Evolutionary conservation across 2,113 vertebrate genomes (phyloP).

Genomic region (Pelusios castaneus): DNA sequence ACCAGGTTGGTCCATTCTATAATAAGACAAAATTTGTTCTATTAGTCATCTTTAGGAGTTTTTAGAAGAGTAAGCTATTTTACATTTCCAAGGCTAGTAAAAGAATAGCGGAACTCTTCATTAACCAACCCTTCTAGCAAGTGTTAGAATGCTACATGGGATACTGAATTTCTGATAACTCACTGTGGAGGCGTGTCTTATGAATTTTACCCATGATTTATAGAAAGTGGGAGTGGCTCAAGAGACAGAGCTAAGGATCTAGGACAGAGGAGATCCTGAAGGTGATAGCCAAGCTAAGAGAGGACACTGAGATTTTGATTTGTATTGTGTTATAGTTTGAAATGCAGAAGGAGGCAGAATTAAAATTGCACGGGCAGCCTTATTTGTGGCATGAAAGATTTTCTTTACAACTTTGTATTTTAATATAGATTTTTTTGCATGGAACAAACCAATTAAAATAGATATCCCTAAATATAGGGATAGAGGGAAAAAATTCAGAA

Average conservation of each 20-base stretch:
- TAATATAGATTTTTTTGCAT: not conserved
- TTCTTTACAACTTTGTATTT: not conserved
- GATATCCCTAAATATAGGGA: too few species aligned
- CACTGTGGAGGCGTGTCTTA: not conserved
- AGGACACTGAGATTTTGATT: not conserved
- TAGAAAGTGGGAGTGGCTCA: not conserved
- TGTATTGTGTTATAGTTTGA: not conserved
- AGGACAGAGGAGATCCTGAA: fast-evolving
- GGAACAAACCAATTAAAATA: not conserved
- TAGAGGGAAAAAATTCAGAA: too few species aligned
- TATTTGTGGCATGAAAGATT: not conserved
- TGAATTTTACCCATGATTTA: not conserved
- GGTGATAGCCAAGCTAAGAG: not conserved
- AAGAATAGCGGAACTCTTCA: not conserved
- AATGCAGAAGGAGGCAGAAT: not conserved
- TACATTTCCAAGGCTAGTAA: not conserved
- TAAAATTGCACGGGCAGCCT: not conserved
- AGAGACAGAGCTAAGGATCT: not conserved
- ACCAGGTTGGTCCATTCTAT: not conserved
- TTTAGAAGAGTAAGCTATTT: not conserved
- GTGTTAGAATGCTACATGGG: not conserved
- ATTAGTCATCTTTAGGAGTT: not conserved
- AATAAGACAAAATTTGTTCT: fast-evolving
- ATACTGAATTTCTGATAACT: not conserved
- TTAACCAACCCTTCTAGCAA: not conserved